Evolutionary conservation across 2,113 vertebrate species (phyloP).

Genomic region (Callopanchax toddi): DNA sequence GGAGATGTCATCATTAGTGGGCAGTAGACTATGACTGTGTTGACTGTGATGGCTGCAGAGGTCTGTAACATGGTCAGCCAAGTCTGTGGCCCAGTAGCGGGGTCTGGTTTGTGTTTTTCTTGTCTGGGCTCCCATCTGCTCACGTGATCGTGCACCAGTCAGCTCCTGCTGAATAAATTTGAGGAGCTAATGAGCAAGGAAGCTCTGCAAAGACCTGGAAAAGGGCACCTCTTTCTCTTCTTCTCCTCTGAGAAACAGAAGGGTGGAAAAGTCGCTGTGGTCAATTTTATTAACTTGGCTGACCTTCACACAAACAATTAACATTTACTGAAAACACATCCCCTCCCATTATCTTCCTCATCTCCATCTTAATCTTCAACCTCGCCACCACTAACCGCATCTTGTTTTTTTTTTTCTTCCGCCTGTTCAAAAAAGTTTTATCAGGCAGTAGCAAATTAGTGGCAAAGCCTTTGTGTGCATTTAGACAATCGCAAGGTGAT

Average conservation of each 20-base stretch:
- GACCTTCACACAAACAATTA: constrained; percentile 88
- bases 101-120: constrained; percentile 37
- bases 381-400: constrained; percentile 13
- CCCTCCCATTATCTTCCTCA: constrained; percentile 56
- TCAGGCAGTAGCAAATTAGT: constrained; percentile 32
- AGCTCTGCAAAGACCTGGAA: constrained; percentile 68
- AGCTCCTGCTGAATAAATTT: constrained; percentile 58
- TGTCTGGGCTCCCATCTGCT: constrained; percentile 43
- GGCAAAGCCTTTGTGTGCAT: constrained; percentile 15
- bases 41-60: constrained; percentile 37
- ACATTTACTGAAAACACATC: constrained; percentile 86
- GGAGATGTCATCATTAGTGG: constrained; percentile 73
- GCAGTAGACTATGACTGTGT: constrained; percentile 40
- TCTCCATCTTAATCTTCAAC: constrained; percentile 62
- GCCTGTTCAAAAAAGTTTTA: constrained; percentile 13
- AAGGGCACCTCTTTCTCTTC: constrained; percentile 75
- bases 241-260: constrained; percentile 54
- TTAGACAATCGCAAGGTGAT: constrained; percentile 42
- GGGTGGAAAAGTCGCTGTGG: constrained; percentile 67
- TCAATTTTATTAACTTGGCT: constrained; percentile 83
- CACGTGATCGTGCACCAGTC: constrained; percentile 47
- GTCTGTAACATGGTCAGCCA: constrained; percentile 59
- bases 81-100: constrained; percentile 35
- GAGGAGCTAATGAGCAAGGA: constrained; percentile 77
- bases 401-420: constrained; percentile 10